A percentile compares a stretch with the other conserved stretches of the same genome.
These are phyloP conservation scores for Hecatera dysodea DNA, from an alignment of 2,888 invertebrate species.

Conservation along the genomic window DNA sequence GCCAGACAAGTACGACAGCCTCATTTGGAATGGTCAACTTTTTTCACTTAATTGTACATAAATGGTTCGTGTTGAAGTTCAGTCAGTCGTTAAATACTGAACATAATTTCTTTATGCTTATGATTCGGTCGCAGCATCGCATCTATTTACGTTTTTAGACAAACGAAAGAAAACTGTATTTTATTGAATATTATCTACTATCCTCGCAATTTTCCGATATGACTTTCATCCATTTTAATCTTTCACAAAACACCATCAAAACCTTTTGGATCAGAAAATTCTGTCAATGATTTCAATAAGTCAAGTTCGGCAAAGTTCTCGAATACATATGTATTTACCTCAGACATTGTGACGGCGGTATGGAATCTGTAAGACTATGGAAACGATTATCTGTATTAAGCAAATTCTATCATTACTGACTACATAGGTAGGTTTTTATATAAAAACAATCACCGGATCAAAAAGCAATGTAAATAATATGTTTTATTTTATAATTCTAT, in stretches of 20 bases:
- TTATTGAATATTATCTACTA: not conserved
- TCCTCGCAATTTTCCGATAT: not conserved
- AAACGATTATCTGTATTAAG: conserved; percentile 1
- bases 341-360: not conserved
- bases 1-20: conserved; percentile 1
- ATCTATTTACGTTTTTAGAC: not conserved
- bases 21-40: not conserved
- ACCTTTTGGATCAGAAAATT: no score
- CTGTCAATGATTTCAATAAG: no score
- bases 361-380: not conserved
- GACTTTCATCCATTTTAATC: not conserved
- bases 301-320: not conserved
- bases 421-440: not conserved
- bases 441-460: conserved; percentile 3
- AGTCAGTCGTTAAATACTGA: no score
- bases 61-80: no score
- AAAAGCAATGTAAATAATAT: conserved; percentile 17
- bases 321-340: not conserved
- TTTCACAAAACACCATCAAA: not conserved
- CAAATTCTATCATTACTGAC: not conserved
- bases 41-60: not conserved
- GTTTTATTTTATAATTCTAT: not conserved
- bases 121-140: no score
- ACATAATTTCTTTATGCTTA: not conserved
- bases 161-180: not conserved